Conservation (phyloP, 2,113 vertebrate genomes). For the Vicugna pacos region DNA sequence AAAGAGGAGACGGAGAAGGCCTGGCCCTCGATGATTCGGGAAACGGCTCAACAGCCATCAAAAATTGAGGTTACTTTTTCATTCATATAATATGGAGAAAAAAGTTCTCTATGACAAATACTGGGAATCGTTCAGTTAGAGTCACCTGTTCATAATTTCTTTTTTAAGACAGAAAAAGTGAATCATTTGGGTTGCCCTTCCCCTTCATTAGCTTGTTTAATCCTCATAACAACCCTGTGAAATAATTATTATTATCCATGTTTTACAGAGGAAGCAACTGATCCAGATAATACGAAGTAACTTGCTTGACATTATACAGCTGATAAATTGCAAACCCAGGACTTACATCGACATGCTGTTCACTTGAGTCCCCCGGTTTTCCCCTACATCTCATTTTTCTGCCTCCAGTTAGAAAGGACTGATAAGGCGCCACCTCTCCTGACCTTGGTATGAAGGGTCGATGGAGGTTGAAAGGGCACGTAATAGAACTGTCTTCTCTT, state of each 20-base stretch:
- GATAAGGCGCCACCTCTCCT: not conserved
- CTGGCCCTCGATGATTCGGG: slow-evolving; percentile 17
- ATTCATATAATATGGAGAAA: slow-evolving; percentile 47
- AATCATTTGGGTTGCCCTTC: not conserved
- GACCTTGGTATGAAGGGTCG: not conserved
- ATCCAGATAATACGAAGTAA: not conserved
- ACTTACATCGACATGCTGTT: not conserved
- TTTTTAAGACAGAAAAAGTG: not conserved
- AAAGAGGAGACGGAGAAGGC: slow-evolving; percentile 36
- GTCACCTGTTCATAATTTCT: not conserved
- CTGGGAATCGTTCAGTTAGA: not conserved
- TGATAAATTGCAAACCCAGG: not conserved
- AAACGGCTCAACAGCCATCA: slow-evolving; percentile 67
- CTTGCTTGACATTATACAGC: not conserved
- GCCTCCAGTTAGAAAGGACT: not conserved
- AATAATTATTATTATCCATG: not conserved
- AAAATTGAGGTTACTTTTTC: slow-evolving; percentile 69
- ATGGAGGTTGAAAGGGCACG: not conserved
- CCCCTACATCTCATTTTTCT: not conserved
- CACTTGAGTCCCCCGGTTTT: not conserved
- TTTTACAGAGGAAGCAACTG: slow-evolving; percentile 27
- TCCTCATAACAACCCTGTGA: not conserved
- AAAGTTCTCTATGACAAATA: not conserved
- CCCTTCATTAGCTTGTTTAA: not conserved
- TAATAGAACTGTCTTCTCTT: not conserved